Conservation (phyloP, 1,140 invertebrate species). For the Leptoteleia sp. region DNA sequence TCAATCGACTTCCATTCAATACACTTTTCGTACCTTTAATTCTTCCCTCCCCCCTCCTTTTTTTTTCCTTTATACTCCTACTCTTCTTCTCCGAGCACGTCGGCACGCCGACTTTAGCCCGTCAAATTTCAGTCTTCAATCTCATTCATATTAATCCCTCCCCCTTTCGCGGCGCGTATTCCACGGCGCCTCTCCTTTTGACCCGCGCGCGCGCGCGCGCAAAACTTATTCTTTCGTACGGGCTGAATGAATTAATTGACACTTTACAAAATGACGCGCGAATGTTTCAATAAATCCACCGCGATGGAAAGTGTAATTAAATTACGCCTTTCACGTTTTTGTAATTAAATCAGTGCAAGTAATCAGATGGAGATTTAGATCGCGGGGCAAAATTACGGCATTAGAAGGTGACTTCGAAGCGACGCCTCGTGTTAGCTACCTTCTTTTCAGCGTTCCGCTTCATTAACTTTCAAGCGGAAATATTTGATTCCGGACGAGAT, state of each 20-base stretch:
- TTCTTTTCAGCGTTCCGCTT: slow-evolving; percentile 47
- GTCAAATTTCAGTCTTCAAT: slow-evolving; percentile 16
- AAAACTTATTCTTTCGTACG: not conserved
- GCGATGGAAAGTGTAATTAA: slow-evolving; percentile 22
- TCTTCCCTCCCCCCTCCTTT: slow-evolving; percentile 4
- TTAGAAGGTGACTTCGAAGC: slow-evolving; percentile 44
- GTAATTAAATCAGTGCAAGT: slow-evolving; percentile 58
- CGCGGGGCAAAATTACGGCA: slow-evolving; percentile 44
- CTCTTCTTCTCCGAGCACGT: not conserved
- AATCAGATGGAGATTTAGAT: slow-evolving; percentile 54
- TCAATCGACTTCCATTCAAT: slow-evolving; percentile 52
- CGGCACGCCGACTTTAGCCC: slow-evolving; percentile 1
- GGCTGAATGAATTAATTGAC: slow-evolving; percentile 14
- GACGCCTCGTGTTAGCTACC: slow-evolving; percentile 42
- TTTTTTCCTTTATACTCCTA: not conserved
- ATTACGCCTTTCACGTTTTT: slow-evolving; percentile 43
- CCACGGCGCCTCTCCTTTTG: no score
- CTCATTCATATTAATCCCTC: slow-evolving; percentile 5
- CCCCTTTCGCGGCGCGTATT: not conserved
- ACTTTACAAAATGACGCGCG: slow-evolving; percentile 13
- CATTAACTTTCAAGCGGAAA: slow-evolving; percentile 44
- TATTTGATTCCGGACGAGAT: slow-evolving; percentile 50
- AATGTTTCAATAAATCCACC: slow-evolving; percentile 35
- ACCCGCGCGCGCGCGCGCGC: not conserved
- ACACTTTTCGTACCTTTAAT: slow-evolving; percentile 33